These are phyloP conservation scores for Ptychadena robeensis DNA, from an alignment of 2,797 vertebrate genomes.

Conservation along the genomic window DNA sequence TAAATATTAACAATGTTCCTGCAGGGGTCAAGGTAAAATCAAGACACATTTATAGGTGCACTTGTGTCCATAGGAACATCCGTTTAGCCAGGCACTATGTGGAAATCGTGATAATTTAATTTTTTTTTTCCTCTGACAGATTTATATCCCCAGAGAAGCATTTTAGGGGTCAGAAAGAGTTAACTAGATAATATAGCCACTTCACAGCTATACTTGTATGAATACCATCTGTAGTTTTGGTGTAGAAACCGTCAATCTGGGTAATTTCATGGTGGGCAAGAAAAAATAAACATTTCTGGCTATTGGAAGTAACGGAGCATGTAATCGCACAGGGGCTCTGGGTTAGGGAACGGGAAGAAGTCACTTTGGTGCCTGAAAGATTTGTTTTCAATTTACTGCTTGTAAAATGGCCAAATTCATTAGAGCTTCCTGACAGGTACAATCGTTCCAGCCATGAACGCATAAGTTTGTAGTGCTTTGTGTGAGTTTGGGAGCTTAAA, in stretches of 20 bases:
- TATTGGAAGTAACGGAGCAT: conserved; percentile 41
- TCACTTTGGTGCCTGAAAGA: conserved; percentile 5
- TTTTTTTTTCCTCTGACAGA: not conserved
- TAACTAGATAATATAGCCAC: conserved; percentile 10
- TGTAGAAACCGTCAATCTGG: conserved; percentile 24
- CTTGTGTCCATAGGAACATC: no score
- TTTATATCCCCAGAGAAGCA: not conserved
- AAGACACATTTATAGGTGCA: not conserved
- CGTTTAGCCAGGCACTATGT: not conserved
- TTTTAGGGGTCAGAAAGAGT: not conserved
- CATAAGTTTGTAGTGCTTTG: not conserved
- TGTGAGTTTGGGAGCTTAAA: not conserved
- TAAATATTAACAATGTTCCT: not conserved
- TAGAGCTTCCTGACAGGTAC: conserved; percentile 12
- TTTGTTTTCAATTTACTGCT: conserved; percentile 28
- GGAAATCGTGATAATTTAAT: not conserved
- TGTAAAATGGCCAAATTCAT: conserved; percentile 20
- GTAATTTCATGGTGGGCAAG: conserved; percentile 41
- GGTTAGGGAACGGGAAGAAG: not conserved
- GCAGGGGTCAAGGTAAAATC: not conserved
- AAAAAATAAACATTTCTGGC: conserved; percentile 51
- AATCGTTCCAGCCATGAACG: not conserved
- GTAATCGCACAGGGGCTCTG: conserved; percentile 8
- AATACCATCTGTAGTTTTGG: conserved; percentile 39
- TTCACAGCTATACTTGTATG: conserved; percentile 3